Evolutionary conservation across 2,888 invertebrate species (phyloP), one percentile per base, ranked within the genome.

Genomic region (Apodemia mormo): DNA sequence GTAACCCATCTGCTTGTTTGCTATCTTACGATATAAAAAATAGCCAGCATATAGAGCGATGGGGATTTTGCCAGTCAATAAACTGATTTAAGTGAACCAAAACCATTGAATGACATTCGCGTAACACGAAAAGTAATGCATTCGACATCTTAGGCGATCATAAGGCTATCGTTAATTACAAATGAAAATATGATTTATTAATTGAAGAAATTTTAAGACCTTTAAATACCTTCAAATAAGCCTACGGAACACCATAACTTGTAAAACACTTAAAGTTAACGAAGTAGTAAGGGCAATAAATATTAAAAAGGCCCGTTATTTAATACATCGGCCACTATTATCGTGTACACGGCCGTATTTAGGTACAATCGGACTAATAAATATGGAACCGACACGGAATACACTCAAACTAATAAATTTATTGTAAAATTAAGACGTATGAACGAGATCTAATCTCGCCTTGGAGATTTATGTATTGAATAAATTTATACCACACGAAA

Each of bases 401-500:
- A 75, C 76, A 77, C 71, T 75, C 78, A 74, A 73, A 82, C 83
- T 83, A 83, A 89, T 89, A 90, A 89, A 92, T 91, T 90, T 86
- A 86, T 84, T 84, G 85, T 86, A 87, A 90, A 89, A 92, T 92
- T 92, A 89, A 92, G 91, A 89, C 85, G 85, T 90, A 90, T 83
- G 81, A 82, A 80, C 80, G 81, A 89, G 92, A 92, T 92, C 91
- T 92, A 91, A 92, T 92, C 92, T 89, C 73, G 68, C 49, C 72
- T 72, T 75, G 67, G 78, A 85, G 92, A 92, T 92, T 92, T 92
- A 92, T 89, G 81, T 76, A 72, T 76, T 76, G 82, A 85, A 85
- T 86, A 88, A 90, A 90, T 90, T 90, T 92, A 89, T 90, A 86
- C 85, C 81, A 78, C 78, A 80, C 67, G 72, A 79, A 81, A 80